These are phyloP conservation scores for Acanthurus leucopareius DNA, from an alignment of 2,797 vertebrate species.

Conservation along the genomic window DNA sequence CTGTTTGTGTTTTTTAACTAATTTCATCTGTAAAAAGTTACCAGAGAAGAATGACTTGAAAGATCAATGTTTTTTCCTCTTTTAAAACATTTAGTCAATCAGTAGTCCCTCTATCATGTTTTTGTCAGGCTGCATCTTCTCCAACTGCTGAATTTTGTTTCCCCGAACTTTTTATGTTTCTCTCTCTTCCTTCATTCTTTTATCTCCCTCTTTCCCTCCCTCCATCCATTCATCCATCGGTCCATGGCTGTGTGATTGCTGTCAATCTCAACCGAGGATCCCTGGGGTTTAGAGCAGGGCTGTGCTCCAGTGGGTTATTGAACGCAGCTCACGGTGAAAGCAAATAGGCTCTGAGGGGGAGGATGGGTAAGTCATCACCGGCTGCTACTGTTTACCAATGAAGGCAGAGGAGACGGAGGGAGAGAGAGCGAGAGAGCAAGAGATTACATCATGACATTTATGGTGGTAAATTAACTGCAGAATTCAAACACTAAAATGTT, in stretches of 20 bases:
- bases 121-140: constrained; percentile 16
- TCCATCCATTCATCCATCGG: constrained; percentile 20
- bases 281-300: constrained; percentile 49
- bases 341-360: constrained; percentile 40
- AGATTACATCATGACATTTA: constrained; percentile 21
- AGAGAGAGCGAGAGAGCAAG: background rate
- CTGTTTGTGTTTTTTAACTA: background rate
- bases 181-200: constrained; percentile 2
- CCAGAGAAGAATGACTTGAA: background rate
- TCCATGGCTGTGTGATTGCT: constrained; percentile 44
- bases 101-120: background rate
- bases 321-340: constrained; percentile 47
- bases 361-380: constrained; percentile 47
- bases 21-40: background rate
- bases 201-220: background rate
- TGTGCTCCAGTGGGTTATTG: constrained; percentile 67
- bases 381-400: constrained; percentile 51
- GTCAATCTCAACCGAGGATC: constrained; percentile 60
- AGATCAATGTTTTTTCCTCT: background rate
- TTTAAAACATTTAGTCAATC: background rate
- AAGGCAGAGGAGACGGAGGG: constrained; percentile 23
- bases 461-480: constrained; percentile 30
- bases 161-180: background rate
- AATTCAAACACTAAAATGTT: background rate
- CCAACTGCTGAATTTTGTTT: constrained; percentile 5